phyloP scores from a whole-genome alignment of 2,113 vertebrate species.

The Nothocercus nigrocapillus region DNA sequence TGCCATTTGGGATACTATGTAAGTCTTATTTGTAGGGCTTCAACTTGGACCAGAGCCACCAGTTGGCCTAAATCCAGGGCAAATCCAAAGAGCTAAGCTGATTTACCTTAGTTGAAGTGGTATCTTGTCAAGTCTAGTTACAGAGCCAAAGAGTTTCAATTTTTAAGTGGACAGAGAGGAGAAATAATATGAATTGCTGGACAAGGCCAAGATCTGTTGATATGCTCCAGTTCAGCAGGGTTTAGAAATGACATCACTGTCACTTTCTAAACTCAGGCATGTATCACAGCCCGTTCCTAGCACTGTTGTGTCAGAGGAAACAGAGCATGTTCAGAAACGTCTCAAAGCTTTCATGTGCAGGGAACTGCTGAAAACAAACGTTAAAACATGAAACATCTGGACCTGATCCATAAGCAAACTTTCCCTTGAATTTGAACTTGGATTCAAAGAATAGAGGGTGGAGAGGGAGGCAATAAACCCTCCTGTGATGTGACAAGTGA shows the following conservation, averaged over 20 bases:
- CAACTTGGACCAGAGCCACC: background rate
- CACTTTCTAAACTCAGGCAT: background rate
- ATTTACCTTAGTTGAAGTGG: background rate
- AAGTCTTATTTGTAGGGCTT: background rate
- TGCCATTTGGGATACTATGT: background rate
- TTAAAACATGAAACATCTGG: constrained; percentile 25
- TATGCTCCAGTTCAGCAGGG: background rate
- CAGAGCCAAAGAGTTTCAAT: background rate
- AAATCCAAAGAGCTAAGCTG: background rate
- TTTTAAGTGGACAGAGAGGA: background rate
- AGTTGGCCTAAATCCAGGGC: background rate
- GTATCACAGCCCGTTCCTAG: background rate
- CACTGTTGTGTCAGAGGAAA: background rate
- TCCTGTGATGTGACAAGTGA: constrained; percentile 24
- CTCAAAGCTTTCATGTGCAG: background rate
- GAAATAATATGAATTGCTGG: background rate
- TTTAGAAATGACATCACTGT: background rate
- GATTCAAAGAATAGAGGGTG: background rate
- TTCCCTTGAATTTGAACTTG: constrained; percentile 39
- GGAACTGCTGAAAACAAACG: background rate
- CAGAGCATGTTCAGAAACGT: background rate
- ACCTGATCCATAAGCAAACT: constrained; percentile 26
- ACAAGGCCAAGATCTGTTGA: background rate
- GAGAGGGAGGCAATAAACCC: background rate
- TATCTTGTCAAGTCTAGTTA: background rate